Evolutionary conservation across 1,140 invertebrate genomes (phyloP), one percentile per base, ranked within the genome.

Genomic region (Cydia splendana): DNA sequence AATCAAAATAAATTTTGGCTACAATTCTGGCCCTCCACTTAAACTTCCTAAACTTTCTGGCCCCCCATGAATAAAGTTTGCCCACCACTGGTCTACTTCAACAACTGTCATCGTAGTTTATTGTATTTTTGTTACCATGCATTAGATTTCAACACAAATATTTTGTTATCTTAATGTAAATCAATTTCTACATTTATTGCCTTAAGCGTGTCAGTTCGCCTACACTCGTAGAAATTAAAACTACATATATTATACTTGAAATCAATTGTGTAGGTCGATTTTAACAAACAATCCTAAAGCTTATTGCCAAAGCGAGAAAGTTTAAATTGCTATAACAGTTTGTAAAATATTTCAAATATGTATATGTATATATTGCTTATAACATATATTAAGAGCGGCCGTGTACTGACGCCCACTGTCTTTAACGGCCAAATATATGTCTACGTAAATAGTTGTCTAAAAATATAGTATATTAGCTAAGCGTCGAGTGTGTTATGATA

Each of bases 361-460:
- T 38, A 4, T 53, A 53, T 67, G 2, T 30, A 6, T 69, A 69
- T 30, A 45, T 38, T 38, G 9, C 9, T 10, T 18, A 10, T 18
- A 38, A 38, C 34, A 38, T 38, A 71, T 71, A 62, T 62, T 62
- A 24, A 71, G 67, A 45, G 38, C 30, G 67, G n/a, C 67, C 34
- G 4, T 69, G 65, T n/a, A n/a, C 1, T 10, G 9, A n/a, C 34
- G 67, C 67, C 67, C 67, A 71, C 67, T 45, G 1, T 9, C n/a
- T 38, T 71, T 38, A 71, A 20, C 67, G 9, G 34, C 30, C 67
- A 71, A 71, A 38, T 71, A 71, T 71, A 71, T 71, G 34, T 71
- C 2, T 38, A 71, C 67, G 67, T 38, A 71, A 71, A 71, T 71
- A 71, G 67, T 38, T 71, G 67, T 71, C 38, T 71, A 71, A 71